Evolutionary conservation across 1,140 invertebrate genomes (phyloP).

Genomic region (Drosophila rufa): DNA sequence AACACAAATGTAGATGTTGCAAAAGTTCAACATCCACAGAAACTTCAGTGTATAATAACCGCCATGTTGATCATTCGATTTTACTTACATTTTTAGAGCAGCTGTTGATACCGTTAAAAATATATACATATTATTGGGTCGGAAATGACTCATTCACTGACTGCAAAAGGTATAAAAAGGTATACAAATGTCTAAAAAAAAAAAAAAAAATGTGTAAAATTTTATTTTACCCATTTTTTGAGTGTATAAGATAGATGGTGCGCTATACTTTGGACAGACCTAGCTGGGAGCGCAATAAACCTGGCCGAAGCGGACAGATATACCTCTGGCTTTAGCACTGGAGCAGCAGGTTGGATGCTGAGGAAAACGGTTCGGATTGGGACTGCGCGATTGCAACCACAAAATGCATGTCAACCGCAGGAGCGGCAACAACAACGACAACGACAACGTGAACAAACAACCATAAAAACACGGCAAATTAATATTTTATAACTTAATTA

Average conservation of each 20-base stretch:
- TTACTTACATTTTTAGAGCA: too few species aligned
- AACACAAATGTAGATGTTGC: too few species aligned
- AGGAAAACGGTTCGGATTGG: slow-evolving; percentile 24
- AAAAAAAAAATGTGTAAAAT: not conserved
- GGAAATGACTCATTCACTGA: too few species aligned
- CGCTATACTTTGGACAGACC: not conserved
- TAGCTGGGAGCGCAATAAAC: slow-evolving; percentile 29
- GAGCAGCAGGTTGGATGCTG: slow-evolving; percentile 3
- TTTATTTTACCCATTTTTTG: not conserved
- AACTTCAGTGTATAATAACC: too few species aligned
- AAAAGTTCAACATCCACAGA: too few species aligned
- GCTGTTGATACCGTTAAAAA: too few species aligned
- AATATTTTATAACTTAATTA: slow-evolving; percentile 80
- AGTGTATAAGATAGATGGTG: not conserved
- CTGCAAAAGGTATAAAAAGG: too few species aligned
- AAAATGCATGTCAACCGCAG: slow-evolving; percentile 74
- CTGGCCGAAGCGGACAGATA: slow-evolving; percentile 28
- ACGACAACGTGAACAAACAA: slow-evolving; percentile 28
- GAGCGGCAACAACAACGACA: slow-evolving; percentile 17
- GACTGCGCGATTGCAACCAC: slow-evolving; percentile 48
- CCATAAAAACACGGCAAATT: slow-evolving; percentile 64
- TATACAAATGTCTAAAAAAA: too few species aligned
- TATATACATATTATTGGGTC: too few species aligned
- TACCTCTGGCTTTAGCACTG: slow-evolving; percentile 3
- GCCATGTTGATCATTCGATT: too few species aligned